Evolutionary conservation across 2,797 vertebrate species (phyloP), one percentile per base, ranked within the genome.

Genomic region (Chelon auratus): DNA sequence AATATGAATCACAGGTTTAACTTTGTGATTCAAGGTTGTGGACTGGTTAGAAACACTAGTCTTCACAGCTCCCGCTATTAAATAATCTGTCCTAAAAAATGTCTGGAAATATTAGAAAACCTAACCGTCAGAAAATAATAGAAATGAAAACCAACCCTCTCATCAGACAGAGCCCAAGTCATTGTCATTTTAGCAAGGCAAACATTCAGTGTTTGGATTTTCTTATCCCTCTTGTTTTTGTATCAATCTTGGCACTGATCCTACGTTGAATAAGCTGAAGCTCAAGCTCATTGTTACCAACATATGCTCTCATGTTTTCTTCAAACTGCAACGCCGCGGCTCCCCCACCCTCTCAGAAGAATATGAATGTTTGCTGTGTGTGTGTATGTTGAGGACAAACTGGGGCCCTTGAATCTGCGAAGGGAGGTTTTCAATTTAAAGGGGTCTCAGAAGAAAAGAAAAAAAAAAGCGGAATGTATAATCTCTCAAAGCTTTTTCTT

Each of bases 391-490:
- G 6, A 53, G n/a, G 51, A 51, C 33, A 45, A 45, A 56, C 50
- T 26, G 59, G 47, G 66, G 51, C 24, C 42, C 55, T 71, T 61
- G 26, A 58, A 59, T 69, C 20, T 0, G 1, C 51, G 14, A 57
- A 81, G 75, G 79, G 70, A 85, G 51, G 64, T 80, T 75, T 83
- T 73, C 78, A 50, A 81, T 82, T 77, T 68, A 89, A 68, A 53
- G 60, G 24, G 72, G 59, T 82, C 66, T 81, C 61, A 60, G 63
- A 11, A 42, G 67, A 57, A 45, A 58, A 78, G 70, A 67, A 3
- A 3, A 82, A 52, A 88, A 87, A 86, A 90, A 74, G 30, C 81
- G 93, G 95, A 97, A 97, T 98, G 95, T 97, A 96, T 95, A 91
- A 85, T 93, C 92, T 92, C 86, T 84, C 77, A 83, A 87, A 94